Conservation (phyloP, 2,113 vertebrate species). For the Tretioscincus oriximinensis region DNA sequence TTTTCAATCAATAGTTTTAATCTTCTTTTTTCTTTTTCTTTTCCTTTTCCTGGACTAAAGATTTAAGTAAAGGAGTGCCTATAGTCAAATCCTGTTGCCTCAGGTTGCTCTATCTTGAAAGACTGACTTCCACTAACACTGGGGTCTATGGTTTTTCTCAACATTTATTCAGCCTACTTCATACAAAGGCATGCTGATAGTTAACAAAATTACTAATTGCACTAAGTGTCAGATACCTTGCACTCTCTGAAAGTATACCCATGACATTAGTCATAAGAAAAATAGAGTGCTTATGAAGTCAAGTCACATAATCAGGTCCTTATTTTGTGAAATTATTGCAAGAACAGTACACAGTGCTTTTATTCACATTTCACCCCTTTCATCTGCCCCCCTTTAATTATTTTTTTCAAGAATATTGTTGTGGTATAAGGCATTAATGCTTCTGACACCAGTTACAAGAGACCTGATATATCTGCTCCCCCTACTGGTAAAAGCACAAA, state of each 20-base stretch:
- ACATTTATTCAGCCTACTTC: too few species aligned
- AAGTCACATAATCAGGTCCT: neutral
- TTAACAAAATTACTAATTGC: neutral
- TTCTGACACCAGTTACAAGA: neutral
- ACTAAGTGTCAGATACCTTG: neutral
- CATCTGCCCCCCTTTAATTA: neutral
- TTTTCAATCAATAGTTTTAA: too few species aligned
- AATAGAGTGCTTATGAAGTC: neutral
- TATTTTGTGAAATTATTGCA: neutral
- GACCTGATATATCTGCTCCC: slow-evolving; percentile 10
- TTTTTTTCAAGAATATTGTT: slow-evolving; percentile 8
- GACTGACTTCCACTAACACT: too few species aligned
- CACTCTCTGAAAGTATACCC: neutral
- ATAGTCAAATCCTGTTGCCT: too few species aligned
- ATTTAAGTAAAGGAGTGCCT: too few species aligned
- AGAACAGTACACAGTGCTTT: neutral
- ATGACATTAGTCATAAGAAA: neutral
- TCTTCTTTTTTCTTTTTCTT: too few species aligned
- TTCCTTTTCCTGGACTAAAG: too few species aligned
- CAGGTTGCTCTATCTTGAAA: too few species aligned
- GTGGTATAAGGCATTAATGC: neutral
- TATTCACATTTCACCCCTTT: neutral
- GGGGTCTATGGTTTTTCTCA: too few species aligned
- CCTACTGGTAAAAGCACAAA: slow-evolving; percentile 27
- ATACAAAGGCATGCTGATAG: too few species aligned